Percentiles rank a stretch among this genome's conserved stretches.
phyloP scores from a whole-genome alignment of 1,140 invertebrate species.

The Calosoma granatense region DNA sequence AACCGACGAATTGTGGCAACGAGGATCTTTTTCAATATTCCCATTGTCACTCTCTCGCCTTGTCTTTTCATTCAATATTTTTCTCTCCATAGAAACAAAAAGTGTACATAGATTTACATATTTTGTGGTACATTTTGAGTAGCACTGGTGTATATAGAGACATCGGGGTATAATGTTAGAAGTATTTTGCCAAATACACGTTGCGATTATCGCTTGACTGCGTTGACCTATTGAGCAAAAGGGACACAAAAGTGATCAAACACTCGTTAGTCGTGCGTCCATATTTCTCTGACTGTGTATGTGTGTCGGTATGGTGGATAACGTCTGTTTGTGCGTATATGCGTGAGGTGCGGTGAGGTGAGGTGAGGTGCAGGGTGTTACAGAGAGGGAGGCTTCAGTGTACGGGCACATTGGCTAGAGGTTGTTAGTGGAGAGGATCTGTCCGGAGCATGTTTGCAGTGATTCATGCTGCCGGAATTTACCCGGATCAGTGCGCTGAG shows the following conservation, averaged over 20 bases:
- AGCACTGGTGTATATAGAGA: background rate
- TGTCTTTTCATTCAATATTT: no score
- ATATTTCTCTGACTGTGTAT: background rate
- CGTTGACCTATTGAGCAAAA: background rate
- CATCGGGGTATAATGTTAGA: no score
- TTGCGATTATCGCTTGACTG: background rate
- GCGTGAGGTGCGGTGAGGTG: background rate
- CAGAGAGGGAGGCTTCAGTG: background rate
- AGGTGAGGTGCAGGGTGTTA: background rate
- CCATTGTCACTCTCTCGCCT: no score
- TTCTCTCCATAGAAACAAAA: no score
- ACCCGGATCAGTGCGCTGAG: slow-evolving; percentile 7
- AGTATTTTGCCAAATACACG: background rate
- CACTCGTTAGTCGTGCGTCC: background rate
- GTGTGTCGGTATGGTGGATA: background rate
- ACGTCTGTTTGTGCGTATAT: background rate
- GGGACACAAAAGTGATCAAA: slow-evolving; percentile 1
- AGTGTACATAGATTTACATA: no score
- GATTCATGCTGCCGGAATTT: slow-evolving; percentile 7
- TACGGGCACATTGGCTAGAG: background rate
- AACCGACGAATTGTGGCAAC: no score
- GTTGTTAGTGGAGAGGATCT: background rate
- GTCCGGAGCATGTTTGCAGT: slow-evolving; percentile 6
- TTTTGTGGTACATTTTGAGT: background rate
- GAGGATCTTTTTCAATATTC: no score